A percentile compares a stretch with the other conserved stretches of the same genome.
phyloP scores from a whole-genome alignment of 2,888 invertebrate species.

The Tupiocoris notatus region DNA sequence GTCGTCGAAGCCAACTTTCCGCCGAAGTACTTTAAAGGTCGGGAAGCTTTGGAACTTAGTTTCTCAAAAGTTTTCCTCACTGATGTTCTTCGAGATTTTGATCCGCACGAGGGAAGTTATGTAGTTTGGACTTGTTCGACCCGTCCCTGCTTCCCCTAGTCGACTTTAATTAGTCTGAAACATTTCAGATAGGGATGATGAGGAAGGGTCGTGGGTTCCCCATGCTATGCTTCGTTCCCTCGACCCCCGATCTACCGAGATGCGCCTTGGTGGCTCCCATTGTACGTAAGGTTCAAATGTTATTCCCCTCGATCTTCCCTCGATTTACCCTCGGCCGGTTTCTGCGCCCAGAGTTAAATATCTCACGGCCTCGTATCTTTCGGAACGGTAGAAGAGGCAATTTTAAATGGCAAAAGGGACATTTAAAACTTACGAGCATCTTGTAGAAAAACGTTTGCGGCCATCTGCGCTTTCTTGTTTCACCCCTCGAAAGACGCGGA shows the following conservation, averaged over 20 bases:
- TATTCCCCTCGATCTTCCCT: conserved; percentile 18
- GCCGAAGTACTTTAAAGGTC: neutral
- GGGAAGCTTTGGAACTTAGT: neutral
- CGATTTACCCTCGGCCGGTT: conserved; percentile 15
- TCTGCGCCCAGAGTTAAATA: conserved; percentile 22
- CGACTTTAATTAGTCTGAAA: conserved; percentile 31
- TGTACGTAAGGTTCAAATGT: neutral
- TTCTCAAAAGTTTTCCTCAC: neutral
- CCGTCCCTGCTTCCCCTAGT: neutral
- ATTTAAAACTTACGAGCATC: conserved; percentile 34
- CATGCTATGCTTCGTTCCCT: neutral
- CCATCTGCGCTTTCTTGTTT: conserved; percentile 22
- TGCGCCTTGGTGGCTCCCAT: neutral
- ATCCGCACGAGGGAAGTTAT: neutral
- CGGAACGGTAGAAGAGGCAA: conserved; percentile 9
- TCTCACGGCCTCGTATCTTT: conserved; percentile 23
- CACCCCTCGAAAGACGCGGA: neutral
- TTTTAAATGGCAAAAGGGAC: conserved; percentile 29
- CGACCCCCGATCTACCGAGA: neutral
- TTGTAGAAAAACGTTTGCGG: neutral
- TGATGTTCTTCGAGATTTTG: conserved; percentile 2
- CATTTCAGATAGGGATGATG: neutral
- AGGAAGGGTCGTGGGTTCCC: conserved; percentile 3
- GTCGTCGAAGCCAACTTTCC: neutral
- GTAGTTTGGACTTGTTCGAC: neutral